phyloP scores from a whole-genome alignment of 2,113 vertebrate genomes.

The Morone chrysops region DNA sequence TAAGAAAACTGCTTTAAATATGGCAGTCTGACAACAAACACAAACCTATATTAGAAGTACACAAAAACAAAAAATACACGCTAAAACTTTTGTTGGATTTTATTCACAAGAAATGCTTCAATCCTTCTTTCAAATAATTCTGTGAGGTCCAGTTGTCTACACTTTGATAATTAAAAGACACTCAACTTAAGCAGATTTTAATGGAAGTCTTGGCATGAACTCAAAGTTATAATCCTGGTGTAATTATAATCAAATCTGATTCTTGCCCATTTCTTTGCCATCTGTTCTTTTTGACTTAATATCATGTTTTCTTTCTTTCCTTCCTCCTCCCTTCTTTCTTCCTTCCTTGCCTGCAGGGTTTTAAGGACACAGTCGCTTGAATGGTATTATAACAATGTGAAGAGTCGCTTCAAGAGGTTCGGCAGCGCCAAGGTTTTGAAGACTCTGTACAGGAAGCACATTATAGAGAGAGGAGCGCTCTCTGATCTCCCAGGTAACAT shows the following conservation, averaged over 20 bases:
- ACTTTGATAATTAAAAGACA: conserved; percentile 32
- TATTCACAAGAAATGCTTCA: background rate
- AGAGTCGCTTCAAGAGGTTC: conserved; percentile 96
- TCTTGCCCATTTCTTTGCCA: conserved; percentile 39
- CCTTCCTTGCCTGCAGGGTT: conserved; percentile 81
- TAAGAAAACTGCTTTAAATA: too few species aligned
- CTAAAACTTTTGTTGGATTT: background rate
- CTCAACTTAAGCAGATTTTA: conserved; percentile 19
- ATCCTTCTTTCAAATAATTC: background rate
- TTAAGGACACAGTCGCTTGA: conserved; percentile 94
- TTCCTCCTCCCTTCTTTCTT: background rate
- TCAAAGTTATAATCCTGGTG: conserved; percentile 43
- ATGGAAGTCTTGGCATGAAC: conserved; percentile 41
- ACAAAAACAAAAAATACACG: background rate
- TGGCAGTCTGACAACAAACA: too few species aligned
- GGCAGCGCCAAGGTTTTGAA: conserved; percentile 98
- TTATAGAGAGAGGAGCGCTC: conserved; percentile 88
- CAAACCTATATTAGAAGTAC: background rate
- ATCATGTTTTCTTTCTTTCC: conserved; percentile 29
- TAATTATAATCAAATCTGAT: conserved; percentile 51
- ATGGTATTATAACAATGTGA: conserved; percentile 98
- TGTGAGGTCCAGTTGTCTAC: conserved; percentile 3
- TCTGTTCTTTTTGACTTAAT: conserved; percentile 55
- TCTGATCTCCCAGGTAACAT: conserved; percentile 88
- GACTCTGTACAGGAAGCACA: conserved; percentile 94